Percentiles rank a stretch among this genome's conserved stretches.
Conservation (phyloP, 2,113 vertebrate genomes). For the Anarrhichthys ocellatus region DNA sequence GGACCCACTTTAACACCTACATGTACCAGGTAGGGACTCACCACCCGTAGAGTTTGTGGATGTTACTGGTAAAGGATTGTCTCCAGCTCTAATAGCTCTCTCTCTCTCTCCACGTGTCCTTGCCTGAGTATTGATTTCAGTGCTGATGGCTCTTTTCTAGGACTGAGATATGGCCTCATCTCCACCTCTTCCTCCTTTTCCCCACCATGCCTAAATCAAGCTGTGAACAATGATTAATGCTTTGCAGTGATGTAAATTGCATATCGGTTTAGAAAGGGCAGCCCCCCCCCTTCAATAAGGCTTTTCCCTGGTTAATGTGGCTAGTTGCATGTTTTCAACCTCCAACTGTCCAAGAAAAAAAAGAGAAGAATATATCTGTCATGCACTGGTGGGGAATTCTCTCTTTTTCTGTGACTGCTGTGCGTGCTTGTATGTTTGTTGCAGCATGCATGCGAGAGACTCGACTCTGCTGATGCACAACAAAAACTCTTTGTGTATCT, state of each 20-base stretch:
- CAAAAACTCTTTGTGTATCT: constrained; percentile 65
- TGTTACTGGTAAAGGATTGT: constrained; percentile 48
- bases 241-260: constrained; percentile 44
- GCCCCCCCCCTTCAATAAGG: neutral
- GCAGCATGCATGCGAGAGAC: constrained; percentile 22
- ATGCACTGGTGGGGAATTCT: constrained; percentile 33
- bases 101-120: constrained; percentile 59
- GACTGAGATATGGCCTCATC: constrained; percentile 66
- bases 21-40: constrained; percentile 88
- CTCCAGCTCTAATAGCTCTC: constrained; percentile 49
- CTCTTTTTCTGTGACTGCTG: constrained; percentile 28
- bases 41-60: constrained; percentile 33
- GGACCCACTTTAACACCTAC: constrained; percentile 88
- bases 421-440: constrained; percentile 34
- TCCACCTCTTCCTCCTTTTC: constrained; percentile 42
- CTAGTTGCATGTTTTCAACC: constrained; percentile 38
- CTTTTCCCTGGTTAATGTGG: constrained; percentile 36
- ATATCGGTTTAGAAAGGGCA: constrained; percentile 37
- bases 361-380: constrained; percentile 38
- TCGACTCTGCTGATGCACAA: constrained; percentile 39
- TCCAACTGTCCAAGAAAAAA: constrained; percentile 29
- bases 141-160: constrained; percentile 65
- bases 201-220: constrained; percentile 47
- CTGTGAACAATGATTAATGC: constrained; percentile 50
- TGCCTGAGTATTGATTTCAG: constrained; percentile 69